Evolutionary conservation across 2,888 invertebrate species (phyloP).

Genomic region (Oeneis ivallda): DNA sequence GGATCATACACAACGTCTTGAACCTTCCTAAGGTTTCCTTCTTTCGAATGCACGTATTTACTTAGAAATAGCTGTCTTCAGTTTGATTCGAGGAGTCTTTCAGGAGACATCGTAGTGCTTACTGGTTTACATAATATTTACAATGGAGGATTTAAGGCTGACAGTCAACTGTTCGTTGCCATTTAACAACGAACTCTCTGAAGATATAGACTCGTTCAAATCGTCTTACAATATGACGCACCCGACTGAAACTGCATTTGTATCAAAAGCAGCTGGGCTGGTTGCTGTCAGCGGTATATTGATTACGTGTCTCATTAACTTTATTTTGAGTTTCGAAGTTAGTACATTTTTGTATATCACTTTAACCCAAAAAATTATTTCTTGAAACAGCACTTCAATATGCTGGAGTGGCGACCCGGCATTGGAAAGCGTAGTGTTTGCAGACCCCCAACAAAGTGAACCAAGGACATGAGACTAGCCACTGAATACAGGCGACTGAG

Average conservation of each 20-base stretch:
- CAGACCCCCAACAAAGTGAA: no score
- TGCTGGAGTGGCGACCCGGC: no score
- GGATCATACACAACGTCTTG: constrained; percentile 32
- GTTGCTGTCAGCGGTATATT: constrained; percentile 49
- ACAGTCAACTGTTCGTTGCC: constrained; percentile 43
- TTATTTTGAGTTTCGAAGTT: constrained; percentile 43
- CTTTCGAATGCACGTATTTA: constrained; percentile 25
- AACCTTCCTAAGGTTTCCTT: constrained; percentile 33
- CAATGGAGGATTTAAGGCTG: constrained; percentile 40
- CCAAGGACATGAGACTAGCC: no score
- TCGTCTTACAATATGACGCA: constrained; percentile 21
- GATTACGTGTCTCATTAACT: constrained; percentile 43
- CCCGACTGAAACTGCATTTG: constrained; percentile 29
- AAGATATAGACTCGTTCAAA: constrained; percentile 17
- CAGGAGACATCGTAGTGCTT: constrained; percentile 10
- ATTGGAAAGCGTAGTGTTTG: no score
- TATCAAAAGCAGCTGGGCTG: constrained; percentile 40
- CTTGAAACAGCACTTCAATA: neutral
- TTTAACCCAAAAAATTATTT: neutral
- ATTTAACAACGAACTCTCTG: constrained; percentile 26
- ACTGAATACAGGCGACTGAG: no score
- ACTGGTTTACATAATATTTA: constrained; percentile 5
- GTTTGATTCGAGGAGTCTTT: constrained; percentile 25
- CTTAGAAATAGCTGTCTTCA: constrained; percentile 28
- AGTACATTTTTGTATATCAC: constrained; percentile 14